Conservation (phyloP, 64 coral and sea anemone species). For the Platygyra sinensis region DNA sequence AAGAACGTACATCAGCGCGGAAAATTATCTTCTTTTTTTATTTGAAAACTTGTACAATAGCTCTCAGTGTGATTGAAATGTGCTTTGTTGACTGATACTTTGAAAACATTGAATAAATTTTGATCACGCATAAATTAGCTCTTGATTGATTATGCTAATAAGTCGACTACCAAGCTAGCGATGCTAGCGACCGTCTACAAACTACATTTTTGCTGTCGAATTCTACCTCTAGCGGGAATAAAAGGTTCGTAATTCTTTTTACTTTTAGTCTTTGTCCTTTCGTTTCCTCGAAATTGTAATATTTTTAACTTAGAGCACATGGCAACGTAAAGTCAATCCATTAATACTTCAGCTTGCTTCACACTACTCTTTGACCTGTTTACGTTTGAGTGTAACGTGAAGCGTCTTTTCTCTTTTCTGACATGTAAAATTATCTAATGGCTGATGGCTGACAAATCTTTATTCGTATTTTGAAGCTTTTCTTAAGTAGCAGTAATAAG, state of each 20-base stretch:
- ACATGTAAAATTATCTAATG: background rate
- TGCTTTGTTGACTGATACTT: slow-evolving; percentile 9
- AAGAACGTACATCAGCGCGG: background rate
- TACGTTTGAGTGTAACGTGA: background rate
- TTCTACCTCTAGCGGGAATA: background rate
- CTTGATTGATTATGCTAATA: slow-evolving; percentile 27
- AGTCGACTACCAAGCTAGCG: background rate
- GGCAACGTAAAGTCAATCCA: background rate
- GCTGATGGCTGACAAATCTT: background rate
- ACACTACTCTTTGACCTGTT: background rate
- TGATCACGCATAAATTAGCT: slow-evolving; percentile 22
- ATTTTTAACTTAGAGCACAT: background rate
- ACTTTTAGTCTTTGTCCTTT: background rate
- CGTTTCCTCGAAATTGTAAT: background rate
- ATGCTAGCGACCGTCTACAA: slow-evolving; percentile 1
- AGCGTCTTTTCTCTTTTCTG: background rate
- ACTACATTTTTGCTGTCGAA: background rate
- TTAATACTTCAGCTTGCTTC: background rate
- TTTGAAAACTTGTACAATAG: background rate
- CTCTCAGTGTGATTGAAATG: background rate
- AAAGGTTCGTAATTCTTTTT: slow-evolving; percentile 17
- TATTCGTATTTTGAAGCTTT: background rate
- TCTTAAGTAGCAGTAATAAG: too few relatives aligned
- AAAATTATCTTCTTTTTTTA: background rate
- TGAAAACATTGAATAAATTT: slow-evolving; percentile 21